phyloP scores from a whole-genome alignment of 2,113 vertebrate species.

The Phoenicopterus ruber region DNA sequence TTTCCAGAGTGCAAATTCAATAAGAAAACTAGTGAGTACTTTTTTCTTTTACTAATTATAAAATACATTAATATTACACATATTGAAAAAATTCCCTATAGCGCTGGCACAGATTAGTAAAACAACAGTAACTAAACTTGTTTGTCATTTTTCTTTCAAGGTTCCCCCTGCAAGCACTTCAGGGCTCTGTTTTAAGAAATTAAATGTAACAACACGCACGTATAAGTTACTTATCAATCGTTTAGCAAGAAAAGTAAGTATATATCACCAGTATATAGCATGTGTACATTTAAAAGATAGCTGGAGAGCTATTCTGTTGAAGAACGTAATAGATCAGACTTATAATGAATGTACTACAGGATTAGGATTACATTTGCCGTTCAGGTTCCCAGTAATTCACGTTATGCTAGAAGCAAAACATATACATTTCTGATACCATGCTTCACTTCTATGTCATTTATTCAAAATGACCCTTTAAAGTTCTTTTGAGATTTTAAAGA shows the following conservation, averaged over 20 bases:
- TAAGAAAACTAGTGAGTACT: constrained; percentile 88
- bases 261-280: not conserved
- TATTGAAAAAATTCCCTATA: not conserved
- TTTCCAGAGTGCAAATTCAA: constrained; percentile 91
- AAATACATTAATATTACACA: not conserved
- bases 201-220: constrained; percentile 86
- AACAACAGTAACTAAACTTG: not conserved
- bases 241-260: constrained; percentile 86
- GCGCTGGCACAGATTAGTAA: not conserved
- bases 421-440: not conserved
- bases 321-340: not conserved
- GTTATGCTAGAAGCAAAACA: not conserved
- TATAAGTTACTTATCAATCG: constrained; percentile 86
- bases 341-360: not conserved
- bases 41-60: not conserved
- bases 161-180: constrained; percentile 84
- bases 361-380: not conserved
- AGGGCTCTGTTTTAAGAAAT: constrained; percentile 93
- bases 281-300: not conserved
- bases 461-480: not conserved
- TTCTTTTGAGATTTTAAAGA: not conserved
- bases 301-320: not conserved
- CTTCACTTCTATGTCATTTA: not conserved
- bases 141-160: constrained; percentile 66
- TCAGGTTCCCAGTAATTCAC: not conserved